Base-by-base conservation (phyloP, 1,140 invertebrate genomes). In the Heliconius eleuchia region DNA sequence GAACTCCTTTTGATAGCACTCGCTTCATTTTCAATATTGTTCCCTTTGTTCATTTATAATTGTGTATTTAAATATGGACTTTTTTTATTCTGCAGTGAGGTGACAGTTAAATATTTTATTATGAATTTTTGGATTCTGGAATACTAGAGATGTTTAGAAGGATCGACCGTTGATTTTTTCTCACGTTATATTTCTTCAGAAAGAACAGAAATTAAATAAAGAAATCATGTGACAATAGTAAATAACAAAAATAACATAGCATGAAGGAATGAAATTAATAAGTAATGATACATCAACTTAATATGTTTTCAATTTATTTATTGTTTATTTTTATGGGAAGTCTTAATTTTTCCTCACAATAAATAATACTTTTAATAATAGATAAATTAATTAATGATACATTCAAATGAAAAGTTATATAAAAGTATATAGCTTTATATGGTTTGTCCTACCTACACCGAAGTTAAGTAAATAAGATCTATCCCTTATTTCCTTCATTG, bases 401-500 rank as follows among this genome's bases (percentile, higher is more conserved):
- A 16, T 27, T 66, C 1, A 30, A 66, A 66, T 66, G 27, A 27
- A 66, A 66, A 6, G 1, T 19, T 19, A 23, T 23, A 3, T 57
- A 66, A 5, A 27, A 27, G 9, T 66, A 30, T 16, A 30, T 27
- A 13, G 23, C 60, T 66, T 16, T 30, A 16, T 66, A 27, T 66
- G 11, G 13, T 66, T 30, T 27, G 18, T 30, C 37, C 19, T 39
- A 71, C 9, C 71, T 39, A 71, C 19, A 39, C 4, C 9, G 18
- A 71, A 71, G 72, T 73, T 34, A 73, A 19, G 39, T 52, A 76
- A 80, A 80, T 80, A 80, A 30, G 55, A 73, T 30, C 19, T 80
- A 66, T 78, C 52, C 55, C 71, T 60, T 72, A 73, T 80, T 80
- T 77, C 30, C 23, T n/a, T 50, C 74, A 55, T 79, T 71, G 79